These are phyloP conservation scores for Forbesichthys papilliferus DNA, from an alignment of 2,113 vertebrate genomes.

Conservation along the genomic window DNA sequence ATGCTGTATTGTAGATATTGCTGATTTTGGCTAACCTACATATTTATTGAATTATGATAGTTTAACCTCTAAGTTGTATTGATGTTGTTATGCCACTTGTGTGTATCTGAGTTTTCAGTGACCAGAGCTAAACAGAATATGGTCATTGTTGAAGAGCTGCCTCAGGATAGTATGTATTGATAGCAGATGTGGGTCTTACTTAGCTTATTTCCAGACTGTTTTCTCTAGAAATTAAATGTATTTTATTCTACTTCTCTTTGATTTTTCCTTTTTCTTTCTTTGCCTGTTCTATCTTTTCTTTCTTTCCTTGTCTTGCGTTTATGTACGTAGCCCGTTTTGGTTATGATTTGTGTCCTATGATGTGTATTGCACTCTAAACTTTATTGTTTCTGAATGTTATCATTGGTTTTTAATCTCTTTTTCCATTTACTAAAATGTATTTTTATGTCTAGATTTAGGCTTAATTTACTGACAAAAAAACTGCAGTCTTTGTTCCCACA, in stretches of 20 bases:
- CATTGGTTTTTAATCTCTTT: neutral
- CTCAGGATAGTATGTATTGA: conserved; percentile 26
- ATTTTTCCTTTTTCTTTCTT: neutral
- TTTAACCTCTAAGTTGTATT: neutral
- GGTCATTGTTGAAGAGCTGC: conserved; percentile 32
- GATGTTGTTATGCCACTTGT: conserved; percentile 31
- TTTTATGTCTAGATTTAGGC: conserved; percentile 7
- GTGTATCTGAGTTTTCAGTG: conserved; percentile 43
- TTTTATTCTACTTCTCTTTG: neutral
- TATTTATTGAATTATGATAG: too few species aligned
- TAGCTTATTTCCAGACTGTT: conserved; percentile 18
- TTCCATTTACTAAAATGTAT: too few species aligned
- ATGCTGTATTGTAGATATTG: conserved; percentile 5
- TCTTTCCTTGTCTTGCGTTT: neutral
- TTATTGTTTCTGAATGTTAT: neutral
- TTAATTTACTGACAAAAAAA: conserved; percentile 14
- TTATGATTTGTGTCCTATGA: neutral
- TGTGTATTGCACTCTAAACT: too few species aligned
- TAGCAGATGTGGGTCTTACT: conserved; percentile 41
- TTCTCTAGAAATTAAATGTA: neutral
- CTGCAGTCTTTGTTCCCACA: conserved; percentile 21
- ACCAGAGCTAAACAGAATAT: conserved; percentile 34
- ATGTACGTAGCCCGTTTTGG: neutral
- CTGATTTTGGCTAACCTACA: too few species aligned
- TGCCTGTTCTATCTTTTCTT: neutral